Evolutionary conservation across 2,888 invertebrate genomes (phyloP).

Genomic region (Melanchra persicariae): DNA sequence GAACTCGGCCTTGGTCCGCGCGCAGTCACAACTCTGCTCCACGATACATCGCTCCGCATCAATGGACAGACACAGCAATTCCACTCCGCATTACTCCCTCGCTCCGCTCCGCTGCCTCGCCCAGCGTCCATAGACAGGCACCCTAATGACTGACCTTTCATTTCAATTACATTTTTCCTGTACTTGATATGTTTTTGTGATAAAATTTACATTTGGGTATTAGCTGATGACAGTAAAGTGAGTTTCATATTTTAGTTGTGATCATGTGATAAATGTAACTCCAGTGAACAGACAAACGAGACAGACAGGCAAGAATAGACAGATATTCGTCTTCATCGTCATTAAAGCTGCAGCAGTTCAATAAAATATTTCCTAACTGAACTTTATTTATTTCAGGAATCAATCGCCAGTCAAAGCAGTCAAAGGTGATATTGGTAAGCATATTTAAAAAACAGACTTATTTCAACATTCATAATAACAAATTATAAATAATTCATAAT

Average conservation of each 20-base stretch:
- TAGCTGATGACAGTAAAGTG: not conserved
- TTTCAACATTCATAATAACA: not conserved
- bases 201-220: constrained; percentile 9
- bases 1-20: too few species aligned
- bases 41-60: too few species aligned
- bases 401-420: constrained; percentile 46
- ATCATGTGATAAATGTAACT: not conserved
- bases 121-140: too few species aligned
- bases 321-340: not conserved
- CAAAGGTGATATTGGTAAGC: constrained; percentile 65
- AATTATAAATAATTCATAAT: not conserved
- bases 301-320: too few species aligned
- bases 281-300: not conserved
- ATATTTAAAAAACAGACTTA: not conserved
- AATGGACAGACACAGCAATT: too few species aligned
- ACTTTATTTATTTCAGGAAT: constrained; percentile 41
- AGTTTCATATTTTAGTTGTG: not conserved
- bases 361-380: constrained; percentile 2
- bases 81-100: too few species aligned
- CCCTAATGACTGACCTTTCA: constrained; percentile 10
- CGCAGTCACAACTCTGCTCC: too few species aligned
- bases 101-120: too few species aligned
- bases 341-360: too few species aligned
- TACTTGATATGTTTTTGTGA: constrained; percentile 22
- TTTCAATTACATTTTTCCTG: constrained; percentile 34